phyloP scores from a whole-genome alignment of 2,113 vertebrate genomes.

The Rhadina sibilatrix region DNA sequence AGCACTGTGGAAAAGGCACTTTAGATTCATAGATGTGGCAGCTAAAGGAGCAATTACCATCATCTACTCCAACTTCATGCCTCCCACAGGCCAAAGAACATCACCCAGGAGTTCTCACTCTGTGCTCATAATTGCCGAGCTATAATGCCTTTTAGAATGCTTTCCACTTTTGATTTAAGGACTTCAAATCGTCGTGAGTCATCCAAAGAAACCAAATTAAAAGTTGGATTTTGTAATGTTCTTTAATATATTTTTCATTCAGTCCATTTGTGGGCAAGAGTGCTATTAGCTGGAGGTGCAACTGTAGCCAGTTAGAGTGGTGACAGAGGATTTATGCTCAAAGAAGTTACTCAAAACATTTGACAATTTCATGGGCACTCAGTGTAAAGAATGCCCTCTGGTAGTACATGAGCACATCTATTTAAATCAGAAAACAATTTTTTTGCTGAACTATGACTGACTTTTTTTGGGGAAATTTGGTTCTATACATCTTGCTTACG shows the following conservation, averaged over 20 bases:
- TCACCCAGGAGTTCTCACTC: constrained; percentile 29
- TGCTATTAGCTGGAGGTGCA: background rate
- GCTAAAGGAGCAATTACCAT: constrained; percentile 43
- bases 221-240: background rate
- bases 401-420: background rate
- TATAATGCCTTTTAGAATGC: constrained; percentile 26
- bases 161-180: constrained; percentile 48
- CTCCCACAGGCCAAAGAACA: constrained; percentile 56
- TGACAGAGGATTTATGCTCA: background rate
- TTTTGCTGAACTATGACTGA: background rate
- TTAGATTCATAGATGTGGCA: constrained; percentile 41
- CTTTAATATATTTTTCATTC: constrained; percentile 33
- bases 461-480: background rate
- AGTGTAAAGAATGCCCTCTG: background rate
- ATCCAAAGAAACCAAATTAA: constrained; percentile 29
- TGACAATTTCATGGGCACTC: background rate
- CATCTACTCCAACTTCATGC: background rate
- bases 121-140: background rate
- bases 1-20: constrained; percentile 12
- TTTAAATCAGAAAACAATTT: background rate
- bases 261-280: background rate
- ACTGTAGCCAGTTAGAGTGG: background rate
- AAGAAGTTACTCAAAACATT: background rate
- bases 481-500: background rate
- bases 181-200: constrained; percentile 5